Evolutionary conservation across 2,113 vertebrate species (phyloP).

Genomic region (Sylvietta virens): DNA sequence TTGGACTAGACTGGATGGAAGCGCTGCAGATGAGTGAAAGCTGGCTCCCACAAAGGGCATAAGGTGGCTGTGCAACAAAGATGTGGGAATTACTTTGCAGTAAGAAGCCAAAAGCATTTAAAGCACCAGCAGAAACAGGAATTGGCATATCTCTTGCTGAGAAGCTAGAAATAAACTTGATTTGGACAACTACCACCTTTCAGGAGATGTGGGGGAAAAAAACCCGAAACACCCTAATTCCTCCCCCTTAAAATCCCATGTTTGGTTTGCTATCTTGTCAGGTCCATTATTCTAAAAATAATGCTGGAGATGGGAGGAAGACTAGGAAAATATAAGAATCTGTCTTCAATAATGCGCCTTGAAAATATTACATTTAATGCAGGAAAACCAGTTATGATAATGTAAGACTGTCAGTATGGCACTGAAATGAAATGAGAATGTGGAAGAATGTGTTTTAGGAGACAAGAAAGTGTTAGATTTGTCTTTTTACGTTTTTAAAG

Average conservation of each 20-base stretch:
- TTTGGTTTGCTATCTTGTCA: not conserved
- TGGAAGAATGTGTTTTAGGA: not conserved
- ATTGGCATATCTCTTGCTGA: not conserved
- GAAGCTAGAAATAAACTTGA: not conserved
- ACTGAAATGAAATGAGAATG: not conserved
- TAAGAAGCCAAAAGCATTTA: not conserved
- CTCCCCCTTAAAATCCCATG: not conserved
- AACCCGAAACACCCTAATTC: not conserved
- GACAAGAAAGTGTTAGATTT: not conserved
- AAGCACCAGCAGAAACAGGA: not conserved
- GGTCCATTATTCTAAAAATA: not conserved
- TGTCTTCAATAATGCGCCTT: not conserved
- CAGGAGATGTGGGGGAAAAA: not conserved
- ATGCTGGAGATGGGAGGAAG: not conserved
- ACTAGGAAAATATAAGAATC: not conserved
- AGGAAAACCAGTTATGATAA: not conserved
- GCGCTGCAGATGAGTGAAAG: not conserved
- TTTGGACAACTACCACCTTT: not conserved
- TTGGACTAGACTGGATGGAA: not conserved
- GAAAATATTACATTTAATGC: not conserved
- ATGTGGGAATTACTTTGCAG: not conserved
- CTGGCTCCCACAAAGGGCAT: not conserved
- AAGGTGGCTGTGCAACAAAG: not conserved
- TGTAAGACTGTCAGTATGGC: not conserved
- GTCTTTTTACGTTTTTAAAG: not conserved